Percentiles rank a stretch among this genome's conserved stretches.
Conservation (phyloP, 2,888 invertebrate species). For the Tethea ocularis region DNA sequence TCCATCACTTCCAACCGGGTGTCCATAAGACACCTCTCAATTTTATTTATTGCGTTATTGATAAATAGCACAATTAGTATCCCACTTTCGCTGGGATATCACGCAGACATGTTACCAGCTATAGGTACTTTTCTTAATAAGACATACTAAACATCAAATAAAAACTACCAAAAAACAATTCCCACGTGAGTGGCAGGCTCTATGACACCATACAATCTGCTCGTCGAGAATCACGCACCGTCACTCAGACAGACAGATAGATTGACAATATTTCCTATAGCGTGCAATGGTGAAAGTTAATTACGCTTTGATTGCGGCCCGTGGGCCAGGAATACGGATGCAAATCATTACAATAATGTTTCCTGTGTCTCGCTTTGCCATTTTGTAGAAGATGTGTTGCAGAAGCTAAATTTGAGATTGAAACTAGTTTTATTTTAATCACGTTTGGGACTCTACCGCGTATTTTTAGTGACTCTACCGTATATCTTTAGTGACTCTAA, state of each 20-base stretch:
- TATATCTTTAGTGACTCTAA: too few species aligned
- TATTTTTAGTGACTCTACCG: too few species aligned
- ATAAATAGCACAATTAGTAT: too few species aligned
- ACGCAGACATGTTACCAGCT: too few species aligned
- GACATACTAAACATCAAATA: neutral
- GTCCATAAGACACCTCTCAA: too few species aligned
- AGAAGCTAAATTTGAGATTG: too few species aligned
- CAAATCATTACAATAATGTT: conserved; percentile 11
- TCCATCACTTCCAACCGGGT: too few species aligned
- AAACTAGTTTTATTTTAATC: too few species aligned
- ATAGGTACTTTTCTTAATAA: neutral
- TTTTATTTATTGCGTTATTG: too few species aligned
- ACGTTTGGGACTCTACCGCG: too few species aligned
- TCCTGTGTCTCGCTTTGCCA: neutral
- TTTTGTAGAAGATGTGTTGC: neutral
- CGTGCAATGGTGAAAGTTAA: conserved; percentile 28
- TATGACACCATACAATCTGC: neutral
- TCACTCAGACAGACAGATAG: conserved; percentile 15
- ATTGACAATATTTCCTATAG: conserved; percentile 9
- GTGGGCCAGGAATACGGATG: conserved; percentile 22
- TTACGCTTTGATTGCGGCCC: conserved; percentile 6
- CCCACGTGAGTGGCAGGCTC: neutral
- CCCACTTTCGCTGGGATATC: too few species aligned
- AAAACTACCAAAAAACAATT: neutral
- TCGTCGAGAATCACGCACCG: conserved; percentile 10